Conservation (phyloP, 2,113 vertebrate genomes). For the Sapayoa aenigma region DNA sequence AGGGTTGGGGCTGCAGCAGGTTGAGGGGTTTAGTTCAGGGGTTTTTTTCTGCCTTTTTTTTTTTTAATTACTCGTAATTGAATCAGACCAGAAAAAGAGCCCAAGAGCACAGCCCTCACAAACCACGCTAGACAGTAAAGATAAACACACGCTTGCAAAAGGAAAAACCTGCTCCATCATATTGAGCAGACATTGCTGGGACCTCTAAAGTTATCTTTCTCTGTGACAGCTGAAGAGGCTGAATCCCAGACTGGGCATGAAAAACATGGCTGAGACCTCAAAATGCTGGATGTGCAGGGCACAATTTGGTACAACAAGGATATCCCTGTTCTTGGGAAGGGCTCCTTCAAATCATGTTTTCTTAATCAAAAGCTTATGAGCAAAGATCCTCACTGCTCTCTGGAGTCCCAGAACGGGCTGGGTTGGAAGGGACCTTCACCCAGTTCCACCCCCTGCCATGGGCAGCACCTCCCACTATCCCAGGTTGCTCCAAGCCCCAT, state of each 20-base stretch:
- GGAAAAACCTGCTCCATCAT: not conserved
- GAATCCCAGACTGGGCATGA: not conserved
- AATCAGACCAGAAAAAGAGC: not conserved
- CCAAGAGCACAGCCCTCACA: not conserved
- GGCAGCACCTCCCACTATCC: not conserved
- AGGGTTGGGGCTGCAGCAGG: not conserved
- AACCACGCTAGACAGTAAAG: not conserved
- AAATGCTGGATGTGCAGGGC: accelerated
- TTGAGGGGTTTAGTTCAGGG: not conserved
- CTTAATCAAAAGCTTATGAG: not conserved
- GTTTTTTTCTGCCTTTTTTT: not conserved
- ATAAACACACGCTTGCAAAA: not conserved
- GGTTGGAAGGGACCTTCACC: not conserved
- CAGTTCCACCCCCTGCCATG: not conserved
- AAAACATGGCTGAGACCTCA: accelerated
- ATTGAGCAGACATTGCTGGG: not conserved
- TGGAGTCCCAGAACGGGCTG: not conserved
- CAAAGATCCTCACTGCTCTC: not conserved
- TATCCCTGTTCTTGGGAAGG: accelerated
- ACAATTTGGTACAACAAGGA: accelerated
- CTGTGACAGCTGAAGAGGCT: not conserved
- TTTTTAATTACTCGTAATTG: not conserved
- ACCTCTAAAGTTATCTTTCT: not conserved
- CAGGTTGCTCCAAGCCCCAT: not conserved
- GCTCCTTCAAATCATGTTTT: not conserved